Percentiles rank a stretch among this genome's conserved stretches.
Evolutionary conservation across 1,140 invertebrate species (phyloP).

Genomic region (Drosophila sechellia): DNA sequence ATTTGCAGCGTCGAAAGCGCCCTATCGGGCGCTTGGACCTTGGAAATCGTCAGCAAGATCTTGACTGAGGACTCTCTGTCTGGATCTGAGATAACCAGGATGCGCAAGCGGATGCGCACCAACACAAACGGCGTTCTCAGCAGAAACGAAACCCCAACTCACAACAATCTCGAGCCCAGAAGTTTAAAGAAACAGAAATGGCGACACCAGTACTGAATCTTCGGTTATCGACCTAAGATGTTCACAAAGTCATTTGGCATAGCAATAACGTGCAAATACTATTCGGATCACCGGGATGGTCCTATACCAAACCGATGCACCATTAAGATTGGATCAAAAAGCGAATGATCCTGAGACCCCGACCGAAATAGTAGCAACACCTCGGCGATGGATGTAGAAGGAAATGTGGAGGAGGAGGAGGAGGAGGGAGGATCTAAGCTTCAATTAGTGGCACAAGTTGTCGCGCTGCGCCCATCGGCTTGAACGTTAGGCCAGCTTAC

Average conservation of each 20-base stretch:
- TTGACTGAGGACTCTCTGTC: conserved; percentile 40
- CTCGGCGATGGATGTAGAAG: not conserved
- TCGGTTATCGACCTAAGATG: no score
- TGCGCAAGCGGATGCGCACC: conserved; percentile 27
- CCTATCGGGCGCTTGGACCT: conserved; percentile 8
- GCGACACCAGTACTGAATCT: not conserved
- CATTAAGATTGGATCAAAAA: no score
- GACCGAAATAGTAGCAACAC: no score
- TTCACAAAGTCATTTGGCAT: no score
- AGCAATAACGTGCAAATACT: not conserved
- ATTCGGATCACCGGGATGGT: not conserved
- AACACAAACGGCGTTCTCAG: conserved; percentile 14
- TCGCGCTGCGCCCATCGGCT: not conserved
- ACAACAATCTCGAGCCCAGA: not conserved
- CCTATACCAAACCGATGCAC: no score
- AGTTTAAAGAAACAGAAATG: not conserved
- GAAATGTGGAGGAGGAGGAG: not conserved
- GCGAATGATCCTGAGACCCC: no score
- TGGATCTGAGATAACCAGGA: conserved; percentile 18
- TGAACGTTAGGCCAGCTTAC: not conserved
- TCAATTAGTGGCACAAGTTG: not conserved
- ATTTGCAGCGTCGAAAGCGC: not conserved
- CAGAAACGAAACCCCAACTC: no score
- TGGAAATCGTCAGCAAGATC: not conserved
- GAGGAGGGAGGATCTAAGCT: not conserved